Evolutionary conservation across 2,888 invertebrate genomes (phyloP), one percentile per base, ranked within the genome.

Genomic region (Ophion ellenae): DNA sequence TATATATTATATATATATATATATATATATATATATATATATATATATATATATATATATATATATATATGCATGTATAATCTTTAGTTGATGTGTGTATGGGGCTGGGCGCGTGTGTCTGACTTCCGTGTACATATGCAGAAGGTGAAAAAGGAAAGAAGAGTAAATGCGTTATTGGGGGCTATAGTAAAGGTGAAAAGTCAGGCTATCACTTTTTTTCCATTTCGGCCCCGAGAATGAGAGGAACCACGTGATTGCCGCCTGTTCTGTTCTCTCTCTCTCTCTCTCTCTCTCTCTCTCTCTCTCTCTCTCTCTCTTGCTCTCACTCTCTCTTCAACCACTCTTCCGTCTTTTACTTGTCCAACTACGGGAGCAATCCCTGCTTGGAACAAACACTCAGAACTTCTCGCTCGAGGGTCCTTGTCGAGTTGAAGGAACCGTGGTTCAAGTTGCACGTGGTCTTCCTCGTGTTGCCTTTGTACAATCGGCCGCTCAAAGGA

Each of bases 361-460:
- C 81, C 84, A 79, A 84, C 87, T 86, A 87, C 87, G 86, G 87
- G 87, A 88, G 89, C 89, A 91, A 91, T 90, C 90, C 90, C 90
- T 90, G 89, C 81, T 88, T 89, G 84, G 90, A 90, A 89, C 90
- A 90, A 92, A 92, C 90, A 90, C 90, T 90, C 87, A 83, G 86
- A 90, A 90, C 88, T 90, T 61, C 86, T 87, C 87, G 77, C 85
- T 82, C 79, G 77, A 86, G 83, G 85, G 88, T 89, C 82, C 88
- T 88, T 17, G 17, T 53, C 74, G 84, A 82, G 81, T 75, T 67
- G 84, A 83, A 78, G 78, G 80, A 87, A 82, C 76, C 78, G 66
- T 67, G 81, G 76, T 85, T 85, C 71, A 77, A 63, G 53, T 64
- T 63, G 74, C 24, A 28, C 77, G 40, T 57, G 28, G 45, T 82